Evolutionary conservation across 2,113 vertebrate species (phyloP).

Genomic region (Progne subis): DNA sequence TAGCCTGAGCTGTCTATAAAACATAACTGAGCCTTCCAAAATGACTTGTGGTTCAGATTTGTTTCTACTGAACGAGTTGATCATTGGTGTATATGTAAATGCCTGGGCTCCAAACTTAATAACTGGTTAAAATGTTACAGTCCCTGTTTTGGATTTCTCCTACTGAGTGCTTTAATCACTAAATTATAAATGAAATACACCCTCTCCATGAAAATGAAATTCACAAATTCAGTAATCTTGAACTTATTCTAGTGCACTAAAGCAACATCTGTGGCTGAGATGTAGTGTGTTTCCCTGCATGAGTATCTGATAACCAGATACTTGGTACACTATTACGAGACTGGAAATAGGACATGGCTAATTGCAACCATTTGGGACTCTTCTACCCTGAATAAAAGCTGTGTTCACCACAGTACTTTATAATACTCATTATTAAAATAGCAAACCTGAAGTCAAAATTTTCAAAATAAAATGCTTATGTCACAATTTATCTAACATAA

Average conservation of each 20-base stretch:
- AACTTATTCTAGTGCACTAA: background rate
- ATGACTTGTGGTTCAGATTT: background rate
- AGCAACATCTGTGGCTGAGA: background rate
- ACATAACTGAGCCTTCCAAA: background rate
- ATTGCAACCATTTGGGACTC: background rate
- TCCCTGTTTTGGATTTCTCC: background rate
- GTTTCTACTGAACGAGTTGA: background rate
- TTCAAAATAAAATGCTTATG: background rate
- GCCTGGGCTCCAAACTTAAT: background rate
- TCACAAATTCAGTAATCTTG: background rate
- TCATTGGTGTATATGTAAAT: background rate
- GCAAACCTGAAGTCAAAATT: background rate
- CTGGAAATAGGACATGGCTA: background rate
- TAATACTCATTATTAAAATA: background rate
- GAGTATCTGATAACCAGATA: background rate
- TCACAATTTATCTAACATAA: background rate
- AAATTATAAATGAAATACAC: background rate
- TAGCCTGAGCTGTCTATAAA: background rate
- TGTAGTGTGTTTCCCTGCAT: background rate
- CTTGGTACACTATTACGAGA: background rate
- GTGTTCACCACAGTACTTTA: background rate
- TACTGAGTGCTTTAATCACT: background rate
- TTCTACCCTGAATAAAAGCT: background rate
- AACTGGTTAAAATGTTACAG: background rate
- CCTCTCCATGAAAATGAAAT: background rate